Evolutionary conservation across 2,888 invertebrate genomes (phyloP), one percentile per base, ranked within the genome.

Genomic region (Arge pagana): DNA sequence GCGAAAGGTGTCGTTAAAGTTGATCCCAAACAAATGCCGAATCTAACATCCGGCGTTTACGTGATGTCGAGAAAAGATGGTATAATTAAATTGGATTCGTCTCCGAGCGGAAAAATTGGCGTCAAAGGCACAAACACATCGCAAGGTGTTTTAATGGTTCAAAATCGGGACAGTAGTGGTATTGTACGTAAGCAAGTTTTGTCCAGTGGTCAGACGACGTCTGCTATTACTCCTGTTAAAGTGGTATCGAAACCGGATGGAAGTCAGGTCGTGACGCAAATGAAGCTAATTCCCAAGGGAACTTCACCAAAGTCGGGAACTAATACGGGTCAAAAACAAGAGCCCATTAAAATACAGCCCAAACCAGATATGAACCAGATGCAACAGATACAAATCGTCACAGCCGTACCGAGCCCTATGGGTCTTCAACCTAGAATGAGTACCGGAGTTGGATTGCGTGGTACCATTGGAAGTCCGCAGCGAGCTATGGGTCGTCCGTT

Each of bases 41-140:
- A 80, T 31, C 67, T 82, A 45, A 78, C 82, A 61, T 78, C 82
- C 64, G 87, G 87, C 61, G 86, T 89, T 30, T 89, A 88, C 68
- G 86, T 88, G 50, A 87, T 89, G 86, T 87, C 88, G 6, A 85
- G 86, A 72, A 88, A 87, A 60, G 86, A 87, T 28, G 88, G 87
- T 33, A 86, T 87, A 45, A 86, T 87, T 71, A 87, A 87, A 71
- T 79, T 87, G 50, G 86, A 87, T 68, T 84, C 86, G 0, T 82
- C 84, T 1, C 83, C 83, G 1, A 82, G 82, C 58, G 68, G 65
- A 6, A 76, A 75, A 54, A 57, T 74, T 3, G 62, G 66, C 2
- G 63, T 82, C 48, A 84, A 83, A 66, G 80, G 81, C 31, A 78
- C 79, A 62, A 71, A 79, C 16, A 77, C 78, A 13, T 41, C 64